Base-by-base conservation (phyloP, 2,888 invertebrate genomes). In the Andrena trimmerana region DNA sequence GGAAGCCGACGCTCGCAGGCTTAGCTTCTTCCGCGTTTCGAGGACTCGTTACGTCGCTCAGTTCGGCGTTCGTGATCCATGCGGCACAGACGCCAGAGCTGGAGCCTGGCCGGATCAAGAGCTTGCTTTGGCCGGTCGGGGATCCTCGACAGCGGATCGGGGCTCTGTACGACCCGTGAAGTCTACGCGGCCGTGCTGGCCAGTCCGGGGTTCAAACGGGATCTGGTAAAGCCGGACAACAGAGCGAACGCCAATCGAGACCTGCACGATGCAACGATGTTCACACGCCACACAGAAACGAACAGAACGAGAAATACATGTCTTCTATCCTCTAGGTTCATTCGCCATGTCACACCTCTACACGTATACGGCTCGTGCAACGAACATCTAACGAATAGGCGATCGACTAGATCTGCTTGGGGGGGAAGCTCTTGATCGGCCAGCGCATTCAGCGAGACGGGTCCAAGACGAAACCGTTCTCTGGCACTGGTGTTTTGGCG, bases 31-130 rank as follows among this genome's bases (percentile, higher is more conserved):
- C 6, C 2, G 27, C 5, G 42, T 59, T 42, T n/a, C 16, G 16
- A 42, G 13, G n/a, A 29, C 57, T 27, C 48, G 7, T 65, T 27
- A 29, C 6, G 42, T 8, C 27, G 10, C 31, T 70, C 27, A 24
- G 27, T 57, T 50, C n/a, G 36, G 16, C 10, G 27, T 42, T 72
- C 20, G 5, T n/a, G 86, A 88, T 90, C 91, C 91, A 92, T 89
- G 90, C 91, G 90, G 84, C 91, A 91, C 79, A 79, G 86, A 88
- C 90, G 91, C 90, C 88, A 73, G 88, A 86, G 83, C 86, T 82
- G 86, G 85, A 78, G 85, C 90, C 91, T 88, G 90, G 90, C 86
- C 89, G 89, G 92, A 93, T 91, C 93, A 92, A 92, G 88, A 88
- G 89, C 84, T 87, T 84, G 68, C 62, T 65, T 54, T 63, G 8